Percentiles rank a stretch among this genome's conserved stretches.
These are phyloP conservation scores for Pangasius krempfi DNA, from an alignment of 2,797 vertebrate species.

Conservation along the genomic window DNA sequence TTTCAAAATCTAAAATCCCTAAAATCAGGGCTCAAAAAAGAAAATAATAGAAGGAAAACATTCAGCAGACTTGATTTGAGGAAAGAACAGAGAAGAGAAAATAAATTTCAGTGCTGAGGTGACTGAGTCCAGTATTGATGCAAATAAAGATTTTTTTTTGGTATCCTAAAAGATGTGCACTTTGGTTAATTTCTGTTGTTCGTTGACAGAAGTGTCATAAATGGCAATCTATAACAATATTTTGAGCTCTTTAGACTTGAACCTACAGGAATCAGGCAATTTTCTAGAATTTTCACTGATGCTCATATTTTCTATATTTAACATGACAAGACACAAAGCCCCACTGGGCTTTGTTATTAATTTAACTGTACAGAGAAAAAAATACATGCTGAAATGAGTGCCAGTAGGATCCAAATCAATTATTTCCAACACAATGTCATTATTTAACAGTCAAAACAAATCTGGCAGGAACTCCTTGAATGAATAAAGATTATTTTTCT, in stretches of 20 bases:
- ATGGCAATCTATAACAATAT: background rate
- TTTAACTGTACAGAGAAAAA: background rate
- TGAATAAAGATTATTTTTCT: slow-evolving; percentile 53
- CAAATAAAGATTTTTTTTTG: background rate
- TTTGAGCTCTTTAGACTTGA: background rate
- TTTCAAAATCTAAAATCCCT: background rate
- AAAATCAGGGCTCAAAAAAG: background rate
- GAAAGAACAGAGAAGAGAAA: background rate
- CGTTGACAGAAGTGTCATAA: background rate
- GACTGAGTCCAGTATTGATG: background rate
- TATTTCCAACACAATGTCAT: slow-evolving; percentile 54
- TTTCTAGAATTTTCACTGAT: background rate
- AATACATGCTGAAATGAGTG: background rate
- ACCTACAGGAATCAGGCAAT: background rate
- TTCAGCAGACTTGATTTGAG: background rate
- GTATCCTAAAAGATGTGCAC: background rate
- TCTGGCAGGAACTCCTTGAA: slow-evolving; percentile 49
- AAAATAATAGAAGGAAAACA: background rate
- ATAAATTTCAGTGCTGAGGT: background rate
- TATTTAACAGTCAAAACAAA: slow-evolving; percentile 62
- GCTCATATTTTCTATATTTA: background rate
- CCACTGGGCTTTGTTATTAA: background rate
- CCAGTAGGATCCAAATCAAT: slow-evolving; percentile 49
- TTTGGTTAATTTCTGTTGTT: background rate
- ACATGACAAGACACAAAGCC: background rate